Percentiles rank a stretch among this genome's conserved stretches.
These are phyloP conservation scores for Hydriomena furcata DNA, from an alignment of 2,888 invertebrate species.

Conservation along the genomic window DNA sequence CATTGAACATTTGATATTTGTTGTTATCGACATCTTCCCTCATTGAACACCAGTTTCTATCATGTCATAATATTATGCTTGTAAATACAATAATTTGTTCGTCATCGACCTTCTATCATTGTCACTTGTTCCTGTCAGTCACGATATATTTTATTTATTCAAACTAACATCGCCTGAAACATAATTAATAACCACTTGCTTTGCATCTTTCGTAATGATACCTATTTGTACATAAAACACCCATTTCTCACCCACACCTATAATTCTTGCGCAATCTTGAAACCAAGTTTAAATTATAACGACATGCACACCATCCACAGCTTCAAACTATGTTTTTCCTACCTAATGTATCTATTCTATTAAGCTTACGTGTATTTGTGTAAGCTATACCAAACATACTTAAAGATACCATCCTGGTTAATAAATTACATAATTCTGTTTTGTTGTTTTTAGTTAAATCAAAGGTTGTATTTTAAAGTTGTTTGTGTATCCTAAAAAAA, in stretches of 20 bases:
- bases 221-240: neutral
- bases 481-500: neutral
- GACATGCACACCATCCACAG: slow-evolving; percentile 24
- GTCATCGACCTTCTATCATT: slow-evolving; percentile 15
- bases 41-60: slow-evolving; percentile 29
- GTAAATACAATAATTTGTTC: slow-evolving; percentile 25
- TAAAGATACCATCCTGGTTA: slow-evolving; percentile 20
- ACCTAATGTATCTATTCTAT: slow-evolving; percentile 8
- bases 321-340: slow-evolving; percentile 19
- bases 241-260: slow-evolving; percentile 10
- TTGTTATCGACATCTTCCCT: slow-evolving; percentile 33
- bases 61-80: slow-evolving; percentile 38
- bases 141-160: neutral
- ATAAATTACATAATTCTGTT: neutral
- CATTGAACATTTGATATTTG: slow-evolving; percentile 57
- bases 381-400: slow-evolving; percentile 23
- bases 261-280: neutral
- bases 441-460: neutral
- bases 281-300: slow-evolving; percentile 16
- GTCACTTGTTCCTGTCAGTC: slow-evolving; percentile 5
- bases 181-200: slow-evolving; percentile 28
- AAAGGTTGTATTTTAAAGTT: slow-evolving; percentile 15
- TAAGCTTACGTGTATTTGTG: slow-evolving; percentile 27
- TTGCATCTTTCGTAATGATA: slow-evolving; percentile 22
- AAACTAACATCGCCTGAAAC: slow-evolving; percentile 27